Conservation (phyloP, 2,797 vertebrate species). For the Anisognathus igniventris region DNA sequence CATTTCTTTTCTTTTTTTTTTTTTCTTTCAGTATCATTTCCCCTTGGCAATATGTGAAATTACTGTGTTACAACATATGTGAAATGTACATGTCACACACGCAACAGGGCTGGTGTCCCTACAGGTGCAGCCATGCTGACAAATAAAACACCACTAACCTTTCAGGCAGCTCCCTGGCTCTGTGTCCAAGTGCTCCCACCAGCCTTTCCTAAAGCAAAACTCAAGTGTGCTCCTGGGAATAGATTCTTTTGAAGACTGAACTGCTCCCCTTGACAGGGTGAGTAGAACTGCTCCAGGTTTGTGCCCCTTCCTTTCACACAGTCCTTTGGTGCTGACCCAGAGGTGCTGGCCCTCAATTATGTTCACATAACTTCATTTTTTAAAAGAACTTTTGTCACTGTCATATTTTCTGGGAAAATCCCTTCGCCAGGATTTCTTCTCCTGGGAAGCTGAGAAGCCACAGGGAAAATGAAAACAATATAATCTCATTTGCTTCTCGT, state of each 20-base stretch:
- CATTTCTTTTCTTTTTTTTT: background rate
- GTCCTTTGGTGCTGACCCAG: background rate
- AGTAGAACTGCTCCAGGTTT: background rate
- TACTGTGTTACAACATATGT: background rate
- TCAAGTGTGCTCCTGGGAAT: background rate
- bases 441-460: no score
- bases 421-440: background rate
- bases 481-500: no score
- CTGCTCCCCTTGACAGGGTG: background rate
- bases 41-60: background rate
- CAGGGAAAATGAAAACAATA: no score
- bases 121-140: fast-evolving
- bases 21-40: fast-evolving
- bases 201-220: background rate
- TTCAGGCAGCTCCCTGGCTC: background rate
- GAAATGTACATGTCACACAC: background rate
- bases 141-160: background rate
- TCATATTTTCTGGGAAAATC: background rate
- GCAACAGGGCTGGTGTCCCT: background rate
- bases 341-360: background rate
- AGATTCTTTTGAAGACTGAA: background rate
- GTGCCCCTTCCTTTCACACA: background rate
- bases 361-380: background rate
- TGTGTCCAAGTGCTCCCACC: background rate
- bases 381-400: background rate